Evolutionary conservation across 2,888 invertebrate species (phyloP), one percentile per base, ranked within the genome.

Genomic region (Leptinotarsa rubiginosa): DNA sequence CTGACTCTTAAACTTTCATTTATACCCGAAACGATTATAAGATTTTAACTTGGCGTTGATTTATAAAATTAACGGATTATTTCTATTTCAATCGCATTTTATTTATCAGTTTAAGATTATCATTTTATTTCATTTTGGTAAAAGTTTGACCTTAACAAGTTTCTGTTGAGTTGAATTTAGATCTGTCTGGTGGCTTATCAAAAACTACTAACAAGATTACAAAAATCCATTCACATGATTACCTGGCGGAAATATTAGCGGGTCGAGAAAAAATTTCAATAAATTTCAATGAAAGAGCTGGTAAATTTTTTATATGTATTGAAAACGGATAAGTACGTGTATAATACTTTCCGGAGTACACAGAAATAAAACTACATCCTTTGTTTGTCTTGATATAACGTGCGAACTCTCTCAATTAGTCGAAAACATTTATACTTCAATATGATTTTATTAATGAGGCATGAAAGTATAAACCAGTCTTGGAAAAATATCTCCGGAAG

Each of bases 401-500:
- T 83, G 83, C 82, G 83, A 83, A 83, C 79, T 69, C 72, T 68
- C 79, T 81, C 82, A 81, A 83, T 83, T 83, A 83, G 78, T 74
- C 75, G 75, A 72, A 77, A 78, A 77, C 76, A 77, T 72, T 69
- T 69, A 79, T 75, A 67, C 31, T 75, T 75, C 72, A 78, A 75
- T 74, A 71, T 73, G 62, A 74, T 77, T 77, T 73, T 75, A 4
- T 77, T 70, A 76, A 77, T 77, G 73, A 76, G 77, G 47, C 50
- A 69, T 41, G 49, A 67, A 72, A 62, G 54, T 49, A 65, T 66
- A 75, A 41, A 41, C 41, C 41, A 41, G 41, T 41, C 31, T 65
- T 31, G 54, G 50, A 65, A 70, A 31, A 65, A 54, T 64, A 71
- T 64, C 49, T 69, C 59, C n/a, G 41, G 5, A 18, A 16, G 56